Conservation (phyloP, 2,888 invertebrate genomes). For the Mesochorus sp. region DNA sequence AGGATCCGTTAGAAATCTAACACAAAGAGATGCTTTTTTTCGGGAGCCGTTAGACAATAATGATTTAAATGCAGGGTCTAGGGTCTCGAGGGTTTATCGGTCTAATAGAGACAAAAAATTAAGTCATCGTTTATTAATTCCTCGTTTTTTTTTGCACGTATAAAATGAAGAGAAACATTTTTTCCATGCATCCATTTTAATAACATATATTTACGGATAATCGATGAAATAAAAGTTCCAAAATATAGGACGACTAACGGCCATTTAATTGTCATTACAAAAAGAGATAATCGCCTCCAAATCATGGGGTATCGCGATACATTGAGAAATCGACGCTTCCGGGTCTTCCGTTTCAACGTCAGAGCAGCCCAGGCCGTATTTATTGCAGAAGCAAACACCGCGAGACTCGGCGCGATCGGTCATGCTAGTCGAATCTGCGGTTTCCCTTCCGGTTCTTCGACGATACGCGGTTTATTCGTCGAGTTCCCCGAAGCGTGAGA, state of each 20-base stretch:
- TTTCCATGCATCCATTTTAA: too few species aligned
- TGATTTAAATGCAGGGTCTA: background rate
- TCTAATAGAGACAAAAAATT: too few species aligned
- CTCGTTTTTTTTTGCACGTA: too few species aligned
- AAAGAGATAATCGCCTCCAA: conserved; percentile 6
- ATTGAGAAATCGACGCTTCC: conserved; percentile 46
- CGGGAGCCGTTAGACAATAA: conserved; percentile 21
- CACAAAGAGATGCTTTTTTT: background rate
- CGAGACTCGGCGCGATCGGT: conserved; percentile 27
- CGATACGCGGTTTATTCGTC: background rate
- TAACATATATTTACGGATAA: too few species aligned
- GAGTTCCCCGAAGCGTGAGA: conserved; percentile 51
- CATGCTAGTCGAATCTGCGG: conserved; percentile 62
- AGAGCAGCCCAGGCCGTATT: background rate
- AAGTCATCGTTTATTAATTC: too few species aligned
- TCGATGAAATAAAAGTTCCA: background rate
- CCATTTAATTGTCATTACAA: conserved; percentile 40
- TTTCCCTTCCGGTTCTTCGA: conserved; percentile 62
- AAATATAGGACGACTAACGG: conserved; percentile 35
- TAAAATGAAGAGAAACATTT: too few species aligned
- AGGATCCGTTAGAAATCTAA: conserved; percentile 42
- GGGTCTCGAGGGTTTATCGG: too few species aligned
- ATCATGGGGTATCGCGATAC: conserved; percentile 6
- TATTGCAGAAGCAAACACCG: background rate
- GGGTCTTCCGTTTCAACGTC: conserved; percentile 7